Base-by-base conservation (phyloP, 2,113 vertebrate species). In the Megaleporinus macrocephalus region DNA sequence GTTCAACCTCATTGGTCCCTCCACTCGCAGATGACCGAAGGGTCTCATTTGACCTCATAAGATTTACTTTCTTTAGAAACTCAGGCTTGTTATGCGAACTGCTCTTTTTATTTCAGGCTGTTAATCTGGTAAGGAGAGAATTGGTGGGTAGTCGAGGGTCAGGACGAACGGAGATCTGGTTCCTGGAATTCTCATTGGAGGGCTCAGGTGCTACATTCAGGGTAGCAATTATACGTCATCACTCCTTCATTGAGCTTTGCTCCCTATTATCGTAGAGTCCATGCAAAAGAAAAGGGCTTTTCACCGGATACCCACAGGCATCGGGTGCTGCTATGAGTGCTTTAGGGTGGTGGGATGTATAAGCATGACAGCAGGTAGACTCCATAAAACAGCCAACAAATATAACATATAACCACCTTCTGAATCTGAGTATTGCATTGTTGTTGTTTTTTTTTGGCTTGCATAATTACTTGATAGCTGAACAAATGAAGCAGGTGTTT, bases 201-300 rank as follows among this genome's bases (percentile, higher is more conserved):
- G 78, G 73, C 79, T 88, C 88, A 91, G 89, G 85, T 90, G 89
- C 87, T 80, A 87, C 80, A 86, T 82, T 80, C 85, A 88, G 85
- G 84, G 90, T 89, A 85, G 87, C 87, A 88, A 86, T 87, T 89
- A 88, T 86, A 91, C 91, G 90, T 93, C 93, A 93, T 92, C 91
- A 90, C 92, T 90, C 88, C 88, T 91, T 94, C 90, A 92, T 93
- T 93, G 91, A 89, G 70, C 85, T 83, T 72, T 87, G 78, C 87
- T 89, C 90, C 88, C 83, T 78, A 65, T 86, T 88, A 87, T 91
- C 85, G 76, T 30, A 3, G 73, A 88, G 87, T 80, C 84, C 71
- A 69, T 83, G 89, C 20, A 65, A 84, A 92, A 91, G 88, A 93
- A 93, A 88, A 86, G 85, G 1, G 75, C 89, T 90, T 91, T 92